A percentile compares a stretch with the other conserved stretches of the same genome.
Evolutionary conservation across 2,888 invertebrate genomes (phyloP).

Genomic region (Platycnemis pennipes): DNA sequence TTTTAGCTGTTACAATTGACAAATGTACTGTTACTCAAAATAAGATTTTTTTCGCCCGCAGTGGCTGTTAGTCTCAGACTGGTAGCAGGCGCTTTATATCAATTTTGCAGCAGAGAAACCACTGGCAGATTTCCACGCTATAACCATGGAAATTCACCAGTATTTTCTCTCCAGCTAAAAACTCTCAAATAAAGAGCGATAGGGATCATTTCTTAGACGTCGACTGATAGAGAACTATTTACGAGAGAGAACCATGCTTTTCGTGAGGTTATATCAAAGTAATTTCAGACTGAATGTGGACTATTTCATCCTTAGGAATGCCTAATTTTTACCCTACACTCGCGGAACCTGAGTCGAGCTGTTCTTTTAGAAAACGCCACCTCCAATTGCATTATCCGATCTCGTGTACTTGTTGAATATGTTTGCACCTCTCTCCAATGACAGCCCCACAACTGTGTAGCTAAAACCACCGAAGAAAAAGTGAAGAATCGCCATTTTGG

Average conservation of each 20-base stretch:
- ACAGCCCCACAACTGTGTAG: not conserved
- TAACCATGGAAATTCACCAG: not conserved
- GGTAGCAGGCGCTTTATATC: not conserved
- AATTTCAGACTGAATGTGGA: too few relatives aligned
- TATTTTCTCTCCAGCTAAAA: not conserved
- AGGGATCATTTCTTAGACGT: too few relatives aligned
- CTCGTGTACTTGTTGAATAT: not conserved
- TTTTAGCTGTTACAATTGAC: too few relatives aligned
- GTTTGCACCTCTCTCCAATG: not conserved
- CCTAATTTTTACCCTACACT: not conserved
- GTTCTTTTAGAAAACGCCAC: not conserved
- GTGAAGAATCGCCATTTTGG: not conserved
- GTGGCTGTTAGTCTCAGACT: too few relatives aligned
- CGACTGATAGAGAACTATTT: not conserved
- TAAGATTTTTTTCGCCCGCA: too few relatives aligned
- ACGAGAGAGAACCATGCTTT: not conserved
- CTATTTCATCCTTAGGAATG: not conserved
- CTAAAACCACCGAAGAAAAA: not conserved
- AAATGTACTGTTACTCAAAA: too few relatives aligned
- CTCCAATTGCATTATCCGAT: not conserved
- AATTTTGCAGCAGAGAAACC: not conserved
- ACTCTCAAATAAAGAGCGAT: too few relatives aligned
- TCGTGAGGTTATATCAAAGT: not conserved
- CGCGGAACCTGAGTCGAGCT: not conserved
- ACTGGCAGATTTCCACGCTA: not conserved